Conservation (phyloP, 2,113 vertebrate species). For the Bubo bubo region DNA sequence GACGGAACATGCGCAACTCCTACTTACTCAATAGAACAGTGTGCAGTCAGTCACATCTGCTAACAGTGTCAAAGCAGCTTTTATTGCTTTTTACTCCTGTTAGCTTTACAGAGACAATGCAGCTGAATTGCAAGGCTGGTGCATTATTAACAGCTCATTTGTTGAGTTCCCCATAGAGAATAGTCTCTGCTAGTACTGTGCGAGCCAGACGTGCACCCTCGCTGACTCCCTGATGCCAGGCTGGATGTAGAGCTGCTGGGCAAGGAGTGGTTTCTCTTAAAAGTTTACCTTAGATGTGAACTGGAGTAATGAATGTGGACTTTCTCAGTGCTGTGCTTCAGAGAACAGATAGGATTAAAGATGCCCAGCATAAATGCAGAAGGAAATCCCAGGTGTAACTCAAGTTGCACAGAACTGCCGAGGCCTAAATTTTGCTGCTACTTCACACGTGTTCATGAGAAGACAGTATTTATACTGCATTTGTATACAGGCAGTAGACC, state of each 20-base stretch:
- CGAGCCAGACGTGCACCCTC: background rate
- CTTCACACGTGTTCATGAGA: background rate
- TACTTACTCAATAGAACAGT: background rate
- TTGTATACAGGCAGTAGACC: background rate
- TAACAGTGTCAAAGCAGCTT: conserved; percentile 5
- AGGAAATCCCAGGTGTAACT: background rate
- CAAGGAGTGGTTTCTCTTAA: background rate
- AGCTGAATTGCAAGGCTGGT: background rate
- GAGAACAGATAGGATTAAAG: background rate
- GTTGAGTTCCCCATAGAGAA: background rate
- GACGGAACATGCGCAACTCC: background rate
- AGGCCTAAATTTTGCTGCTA: background rate
- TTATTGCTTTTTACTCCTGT: conserved; percentile 2
- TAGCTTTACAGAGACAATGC: conserved; percentile 4
- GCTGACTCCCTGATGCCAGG: background rate
- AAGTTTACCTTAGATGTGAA: background rate
- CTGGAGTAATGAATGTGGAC: background rate
- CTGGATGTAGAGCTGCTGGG: background rate
- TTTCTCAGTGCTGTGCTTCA: background rate
- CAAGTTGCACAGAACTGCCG: background rate
- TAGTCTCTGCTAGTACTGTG: background rate
- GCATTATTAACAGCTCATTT: background rate
- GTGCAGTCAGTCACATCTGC: background rate
- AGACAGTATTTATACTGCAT: background rate
- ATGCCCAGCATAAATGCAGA: background rate